phyloP scores from a whole-genome alignment of 2,113 vertebrate genomes.

The Ancistrus triradiatus region DNA sequence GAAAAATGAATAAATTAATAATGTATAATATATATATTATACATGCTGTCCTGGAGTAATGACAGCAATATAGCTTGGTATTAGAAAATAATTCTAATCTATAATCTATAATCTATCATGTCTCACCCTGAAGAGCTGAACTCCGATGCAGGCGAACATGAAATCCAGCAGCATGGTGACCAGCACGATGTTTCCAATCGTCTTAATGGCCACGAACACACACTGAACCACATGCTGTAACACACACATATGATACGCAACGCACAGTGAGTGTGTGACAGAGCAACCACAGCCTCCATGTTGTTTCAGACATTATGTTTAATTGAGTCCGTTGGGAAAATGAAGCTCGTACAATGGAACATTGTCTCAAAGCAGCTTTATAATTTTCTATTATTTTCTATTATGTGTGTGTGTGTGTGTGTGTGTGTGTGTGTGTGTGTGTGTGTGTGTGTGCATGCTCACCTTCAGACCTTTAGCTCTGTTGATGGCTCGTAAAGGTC shows the following conservation, averaged over 20 bases:
- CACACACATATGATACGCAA: slow-evolving; percentile 8
- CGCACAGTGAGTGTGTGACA: not conserved
- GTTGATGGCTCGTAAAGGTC: slow-evolving; percentile 88
- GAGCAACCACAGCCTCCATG: not conserved
- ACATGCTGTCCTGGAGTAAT: too few species aligned
- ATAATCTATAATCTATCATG: not conserved
- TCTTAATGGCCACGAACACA: slow-evolving; percentile 91
- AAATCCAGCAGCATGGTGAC: slow-evolving; percentile 90
- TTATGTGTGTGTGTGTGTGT: too few species aligned
- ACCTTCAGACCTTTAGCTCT: slow-evolving; percentile 90
- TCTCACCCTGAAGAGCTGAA: slow-evolving; percentile 91
- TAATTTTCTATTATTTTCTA: too few species aligned
- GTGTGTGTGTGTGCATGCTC: not conserved
- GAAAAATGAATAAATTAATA: not conserved
- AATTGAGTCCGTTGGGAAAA: too few species aligned
- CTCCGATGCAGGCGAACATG: slow-evolving; percentile 92
- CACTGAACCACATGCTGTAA: slow-evolving; percentile 89
- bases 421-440: not conserved
- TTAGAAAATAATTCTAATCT: too few species aligned
- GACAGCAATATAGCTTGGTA: too few species aligned
- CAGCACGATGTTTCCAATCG: slow-evolving; percentile 89
- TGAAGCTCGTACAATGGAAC: too few species aligned
- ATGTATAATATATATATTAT: too few species aligned
- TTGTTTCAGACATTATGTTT: not conserved
- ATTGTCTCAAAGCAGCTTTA: too few species aligned